Evolutionary conservation across 2,797 vertebrate genomes (phyloP), one percentile per base, ranked within the genome.

Genomic region (Parambassis ranga): DNA sequence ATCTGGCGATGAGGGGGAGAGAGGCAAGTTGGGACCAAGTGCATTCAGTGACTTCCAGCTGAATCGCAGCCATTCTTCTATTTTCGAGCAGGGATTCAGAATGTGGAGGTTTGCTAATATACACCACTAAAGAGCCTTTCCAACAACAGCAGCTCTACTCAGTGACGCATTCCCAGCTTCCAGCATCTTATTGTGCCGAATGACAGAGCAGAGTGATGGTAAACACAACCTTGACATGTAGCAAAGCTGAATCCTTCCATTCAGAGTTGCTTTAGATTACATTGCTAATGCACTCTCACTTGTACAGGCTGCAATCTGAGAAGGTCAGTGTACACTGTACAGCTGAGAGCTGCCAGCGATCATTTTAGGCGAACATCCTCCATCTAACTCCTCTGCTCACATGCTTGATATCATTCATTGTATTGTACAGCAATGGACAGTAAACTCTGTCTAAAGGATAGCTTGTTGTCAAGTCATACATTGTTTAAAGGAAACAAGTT

Each of bases 91-190:
- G 9, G 47, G 56, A 67, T 43, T 56, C 42, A 82, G 61, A 85
- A 89, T 71, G 64, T 81, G 53, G 72, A 85, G 59, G 49, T 76
- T 84, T 85, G 65, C 71, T 75, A 47, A 77, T 46, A 51, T 38
- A 42, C 43, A 63, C 57, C 42, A 61, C 39, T 35, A 26, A 58
- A 57, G 52, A 56, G 16, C 64, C 28, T 61, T 24, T 71, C 20
- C 53, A 71, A 14, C 46, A 43, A 48, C 58, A 71, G 38, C 61
- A 52, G 32, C 16, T 55, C 15, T 16, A 6, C 19, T 55, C 35
- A 30, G 28, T 59, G 73, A 62, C 8, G 9, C 6, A 41, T 38
- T 50, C 48, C n/a, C 39, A 19, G 28, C 44, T 52, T 44, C 38
- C 39, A 57, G 61, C 67, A 69, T 67, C 49, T 70, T 35, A 23